Evolutionary conservation across 2,888 invertebrate genomes (phyloP).

Genomic region (Thysanoteuthis rhombus): DNA sequence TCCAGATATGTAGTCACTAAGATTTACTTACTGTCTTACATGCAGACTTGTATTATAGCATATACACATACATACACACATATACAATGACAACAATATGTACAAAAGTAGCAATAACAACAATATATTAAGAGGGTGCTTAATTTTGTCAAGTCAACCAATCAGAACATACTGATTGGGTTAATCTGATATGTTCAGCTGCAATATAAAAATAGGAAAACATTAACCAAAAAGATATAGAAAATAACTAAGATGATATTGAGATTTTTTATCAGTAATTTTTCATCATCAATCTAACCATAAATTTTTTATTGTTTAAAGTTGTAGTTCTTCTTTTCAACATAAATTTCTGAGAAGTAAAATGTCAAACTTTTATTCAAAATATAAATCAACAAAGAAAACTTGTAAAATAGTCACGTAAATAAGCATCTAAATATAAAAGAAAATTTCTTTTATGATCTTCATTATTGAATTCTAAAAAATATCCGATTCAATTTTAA

Average conservation of each 20-base stretch:
- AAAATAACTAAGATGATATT: not conserved
- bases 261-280: not conserved
- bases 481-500: not conserved
- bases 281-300: not conserved
- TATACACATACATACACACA: not conserved
- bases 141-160: not conserved
- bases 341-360: not conserved
- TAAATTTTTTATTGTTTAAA: not conserved
- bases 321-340: not conserved
- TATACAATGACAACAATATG: not conserved
- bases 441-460: not conserved
- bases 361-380: not conserved
- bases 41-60: not conserved
- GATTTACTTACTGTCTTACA: not conserved
- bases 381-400: not conserved
- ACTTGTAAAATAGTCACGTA: not conserved
- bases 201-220: too few species aligned
- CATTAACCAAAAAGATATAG: not conserved
- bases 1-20: slow-evolving; percentile 12
- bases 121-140: not conserved
- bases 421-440: not conserved
- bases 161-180: not conserved
- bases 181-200: not conserved
- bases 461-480: not conserved
- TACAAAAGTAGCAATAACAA: not conserved